Evolutionary conservation across 2,888 invertebrate species (phyloP).

Genomic region (Drosophila putrida): DNA sequence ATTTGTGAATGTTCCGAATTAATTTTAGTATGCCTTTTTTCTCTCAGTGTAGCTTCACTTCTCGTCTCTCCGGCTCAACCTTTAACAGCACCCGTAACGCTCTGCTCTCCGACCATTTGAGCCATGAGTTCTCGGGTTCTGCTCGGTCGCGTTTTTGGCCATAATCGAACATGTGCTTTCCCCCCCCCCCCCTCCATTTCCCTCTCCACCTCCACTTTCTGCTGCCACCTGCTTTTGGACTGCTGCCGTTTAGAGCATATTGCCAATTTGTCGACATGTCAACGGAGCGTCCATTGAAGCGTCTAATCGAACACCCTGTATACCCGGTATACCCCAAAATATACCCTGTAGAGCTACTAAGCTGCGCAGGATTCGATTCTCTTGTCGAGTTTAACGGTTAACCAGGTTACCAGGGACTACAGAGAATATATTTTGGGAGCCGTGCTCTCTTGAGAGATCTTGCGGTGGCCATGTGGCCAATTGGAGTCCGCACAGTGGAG

Average conservation of each 20-base stretch:
- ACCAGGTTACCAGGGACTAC: slow-evolving; percentile 20
- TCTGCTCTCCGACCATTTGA: slow-evolving; percentile 15
- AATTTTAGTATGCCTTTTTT: no score
- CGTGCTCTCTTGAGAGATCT: slow-evolving; percentile 20
- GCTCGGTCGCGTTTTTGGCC: slow-evolving; percentile 79
- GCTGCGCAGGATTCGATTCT: slow-evolving; percentile 49
- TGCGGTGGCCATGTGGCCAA: slow-evolving; percentile 19
- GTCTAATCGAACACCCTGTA: slow-evolving; percentile 52
- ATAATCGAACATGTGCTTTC: slow-evolving; percentile 69
- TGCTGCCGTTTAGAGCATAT: slow-evolving; percentile 11
- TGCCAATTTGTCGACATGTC: slow-evolving; percentile 42
- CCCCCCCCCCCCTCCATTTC: background rate
- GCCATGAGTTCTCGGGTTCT: slow-evolving; percentile 66
- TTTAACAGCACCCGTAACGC: background rate
- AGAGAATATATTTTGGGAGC: background rate
- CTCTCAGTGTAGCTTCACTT: no score
- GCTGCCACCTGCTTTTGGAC: slow-evolving; percentile 6
- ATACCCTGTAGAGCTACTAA: slow-evolving; percentile 22
- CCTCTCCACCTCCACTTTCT: background rate
- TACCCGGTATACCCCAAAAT: no score
- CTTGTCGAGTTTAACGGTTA: background rate
- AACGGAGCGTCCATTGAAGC: slow-evolving; percentile 60
- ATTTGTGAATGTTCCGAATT: no score
- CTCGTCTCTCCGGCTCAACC: background rate
- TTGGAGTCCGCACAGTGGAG: slow-evolving; percentile 10